A percentile compares a stretch with the other conserved stretches of the same genome.
phyloP scores from a whole-genome alignment of 1,140 invertebrate genomes.

The Fragariocoptes setiger region DNA sequence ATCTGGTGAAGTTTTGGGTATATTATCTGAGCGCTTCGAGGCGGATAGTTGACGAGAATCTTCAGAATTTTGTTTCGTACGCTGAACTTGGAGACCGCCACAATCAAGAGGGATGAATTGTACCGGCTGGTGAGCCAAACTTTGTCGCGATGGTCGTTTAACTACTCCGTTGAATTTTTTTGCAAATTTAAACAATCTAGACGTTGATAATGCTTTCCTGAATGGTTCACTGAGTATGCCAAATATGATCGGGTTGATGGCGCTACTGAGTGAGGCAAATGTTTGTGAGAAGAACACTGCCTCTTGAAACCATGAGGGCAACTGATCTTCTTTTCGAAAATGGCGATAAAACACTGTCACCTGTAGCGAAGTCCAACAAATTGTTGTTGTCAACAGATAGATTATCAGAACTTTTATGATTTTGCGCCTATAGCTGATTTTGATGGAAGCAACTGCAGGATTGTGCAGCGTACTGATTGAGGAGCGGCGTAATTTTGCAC shows the following conservation, averaged over 20 bases:
- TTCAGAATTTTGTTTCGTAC: no score
- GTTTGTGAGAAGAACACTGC: constrained; percentile 1
- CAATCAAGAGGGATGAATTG: no score
- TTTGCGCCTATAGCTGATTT: background rate
- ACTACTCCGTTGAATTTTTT: no score
- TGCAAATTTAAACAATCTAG: background rate
- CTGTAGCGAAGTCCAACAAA: background rate
- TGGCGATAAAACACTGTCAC: background rate
- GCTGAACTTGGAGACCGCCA: no score
- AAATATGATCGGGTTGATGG: constrained; percentile 17
- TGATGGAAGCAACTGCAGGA: background rate
- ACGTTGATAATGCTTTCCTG: constrained; percentile 13
- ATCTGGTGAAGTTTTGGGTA: no score
- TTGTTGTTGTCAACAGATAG: background rate
- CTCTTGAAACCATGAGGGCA: background rate
- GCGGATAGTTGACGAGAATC: no score
- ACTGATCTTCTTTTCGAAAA: background rate
- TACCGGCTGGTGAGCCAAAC: no score
- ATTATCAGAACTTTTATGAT: background rate
- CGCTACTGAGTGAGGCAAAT: background rate
- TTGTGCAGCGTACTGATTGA: background rate
- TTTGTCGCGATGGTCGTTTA: no score
- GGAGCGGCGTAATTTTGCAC: background rate
- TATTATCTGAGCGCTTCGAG: no score
- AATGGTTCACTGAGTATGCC: constrained; percentile 34